A percentile compares a stretch with the other conserved stretches of the same genome.
Conservation (phyloP, 1,140 invertebrate species). For the Halesus radiatus region DNA sequence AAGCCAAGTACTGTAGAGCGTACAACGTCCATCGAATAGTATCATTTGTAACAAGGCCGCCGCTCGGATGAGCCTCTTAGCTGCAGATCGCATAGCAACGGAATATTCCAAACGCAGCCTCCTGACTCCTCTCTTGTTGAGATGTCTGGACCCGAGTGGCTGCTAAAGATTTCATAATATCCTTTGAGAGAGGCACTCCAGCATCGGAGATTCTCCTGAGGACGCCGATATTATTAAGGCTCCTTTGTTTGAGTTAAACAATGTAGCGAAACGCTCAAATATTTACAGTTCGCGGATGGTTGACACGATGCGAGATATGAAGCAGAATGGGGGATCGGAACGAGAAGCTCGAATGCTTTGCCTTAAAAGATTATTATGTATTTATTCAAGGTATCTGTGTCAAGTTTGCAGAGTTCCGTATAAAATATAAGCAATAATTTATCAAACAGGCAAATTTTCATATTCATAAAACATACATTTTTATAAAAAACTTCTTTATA, state of each 20-base stretch:
- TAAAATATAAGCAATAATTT: too few relatives aligned
- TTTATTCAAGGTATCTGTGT: too few relatives aligned
- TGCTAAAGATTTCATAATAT: slow-evolving; percentile 28
- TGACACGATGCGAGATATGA: not conserved
- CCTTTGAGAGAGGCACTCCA: not conserved
- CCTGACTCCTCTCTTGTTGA: not conserved
- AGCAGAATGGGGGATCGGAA: not conserved
- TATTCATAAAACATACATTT: too few relatives aligned
- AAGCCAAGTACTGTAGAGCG: too few relatives aligned
- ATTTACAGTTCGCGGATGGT: slow-evolving; percentile 16
- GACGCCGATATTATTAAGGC: slow-evolving; percentile 21
- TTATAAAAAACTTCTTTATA: too few relatives aligned
- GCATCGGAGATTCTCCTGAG: not conserved
- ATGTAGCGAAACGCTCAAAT: slow-evolving; percentile 15
- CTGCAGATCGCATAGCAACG: not conserved
- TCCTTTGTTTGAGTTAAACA: slow-evolving; percentile 21
- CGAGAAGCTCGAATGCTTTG: not conserved
- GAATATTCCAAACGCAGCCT: not conserved
- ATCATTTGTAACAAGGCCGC: too few relatives aligned
- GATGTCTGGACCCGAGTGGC: slow-evolving; percentile 1
- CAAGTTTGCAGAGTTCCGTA: too few relatives aligned
- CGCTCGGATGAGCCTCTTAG: too few relatives aligned
- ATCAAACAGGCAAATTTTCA: too few relatives aligned
- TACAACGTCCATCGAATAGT: too few relatives aligned
- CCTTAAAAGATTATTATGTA: too few relatives aligned